Evolutionary conservation across 2,888 invertebrate genomes (phyloP).

Genomic region (Xestoiulus laeticollis): DNA sequence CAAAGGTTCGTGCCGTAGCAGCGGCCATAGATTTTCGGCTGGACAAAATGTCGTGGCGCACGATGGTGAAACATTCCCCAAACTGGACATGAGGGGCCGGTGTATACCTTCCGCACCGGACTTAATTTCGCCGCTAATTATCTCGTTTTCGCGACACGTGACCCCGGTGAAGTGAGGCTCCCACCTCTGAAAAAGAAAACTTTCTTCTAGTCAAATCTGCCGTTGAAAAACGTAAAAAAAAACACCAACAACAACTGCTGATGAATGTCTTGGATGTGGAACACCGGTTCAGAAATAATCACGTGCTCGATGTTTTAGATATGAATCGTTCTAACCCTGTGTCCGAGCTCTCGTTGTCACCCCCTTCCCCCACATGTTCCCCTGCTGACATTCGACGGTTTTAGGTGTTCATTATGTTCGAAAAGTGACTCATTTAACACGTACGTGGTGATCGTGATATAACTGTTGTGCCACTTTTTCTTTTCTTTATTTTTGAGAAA

Average conservation of each 20-base stretch:
- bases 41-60: not conserved
- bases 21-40: not conserved
- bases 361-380: not conserved
- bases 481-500: not conserved
- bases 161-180: not conserved
- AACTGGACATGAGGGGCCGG: not conserved
- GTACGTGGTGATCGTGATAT: conserved; percentile 20
- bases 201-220: conserved; percentile 30
- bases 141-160: not conserved
- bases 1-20: not conserved
- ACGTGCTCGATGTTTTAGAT: not conserved
- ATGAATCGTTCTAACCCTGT: not conserved
- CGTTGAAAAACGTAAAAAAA: not conserved
- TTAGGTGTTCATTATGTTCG: conserved; percentile 11
- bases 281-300: not conserved
- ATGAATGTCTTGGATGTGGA: not conserved
- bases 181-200: not conserved
- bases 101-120: not conserved
- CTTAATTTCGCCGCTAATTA: not conserved
- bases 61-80: conserved; percentile 13
- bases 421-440: not conserved
- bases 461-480: not conserved
- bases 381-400: not conserved
- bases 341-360: not conserved
- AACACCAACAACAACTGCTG: not conserved